These are phyloP conservation scores for Spea hammondii DNA, from an alignment of 2,797 vertebrate species.

Conservation along the genomic window DNA sequence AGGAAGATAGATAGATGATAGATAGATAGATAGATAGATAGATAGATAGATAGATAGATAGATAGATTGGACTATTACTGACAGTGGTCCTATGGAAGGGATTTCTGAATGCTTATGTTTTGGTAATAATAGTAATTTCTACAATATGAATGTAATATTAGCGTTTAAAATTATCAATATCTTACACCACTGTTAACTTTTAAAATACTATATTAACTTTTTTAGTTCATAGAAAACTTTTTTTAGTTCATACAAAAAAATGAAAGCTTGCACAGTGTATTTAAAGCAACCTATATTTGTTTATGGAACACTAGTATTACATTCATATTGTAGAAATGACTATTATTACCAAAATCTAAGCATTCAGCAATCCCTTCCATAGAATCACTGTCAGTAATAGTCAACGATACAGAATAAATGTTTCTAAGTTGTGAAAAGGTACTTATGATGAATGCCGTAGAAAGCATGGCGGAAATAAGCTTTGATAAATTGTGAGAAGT, in stretches of 20 bases:
- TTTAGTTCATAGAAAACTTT: no score
- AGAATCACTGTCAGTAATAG: neutral
- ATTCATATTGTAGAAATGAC: neutral
- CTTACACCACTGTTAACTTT: no score
- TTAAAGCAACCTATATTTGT: neutral
- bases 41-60: no score
- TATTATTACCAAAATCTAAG: neutral
- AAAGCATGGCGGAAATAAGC: constrained; percentile 12
- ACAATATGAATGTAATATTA: neutral
- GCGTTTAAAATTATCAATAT: neutral
- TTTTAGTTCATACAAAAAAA: neutral
- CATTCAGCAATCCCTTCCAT: neutral
- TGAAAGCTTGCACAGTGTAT: neutral
- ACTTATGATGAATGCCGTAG: neutral
- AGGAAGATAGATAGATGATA: no score
- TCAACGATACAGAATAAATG: neutral
- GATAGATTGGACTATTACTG: neutral
- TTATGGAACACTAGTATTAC: neutral
- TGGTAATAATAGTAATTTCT: neutral
- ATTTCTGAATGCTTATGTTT: neutral
- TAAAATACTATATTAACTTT: no score
- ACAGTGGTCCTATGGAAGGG: neutral
- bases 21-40: no score
- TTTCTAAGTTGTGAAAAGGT: constrained; percentile 4
- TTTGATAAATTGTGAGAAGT: neutral